Conservation (phyloP, 2,797 vertebrate species). For the Ara ararauna region DNA sequence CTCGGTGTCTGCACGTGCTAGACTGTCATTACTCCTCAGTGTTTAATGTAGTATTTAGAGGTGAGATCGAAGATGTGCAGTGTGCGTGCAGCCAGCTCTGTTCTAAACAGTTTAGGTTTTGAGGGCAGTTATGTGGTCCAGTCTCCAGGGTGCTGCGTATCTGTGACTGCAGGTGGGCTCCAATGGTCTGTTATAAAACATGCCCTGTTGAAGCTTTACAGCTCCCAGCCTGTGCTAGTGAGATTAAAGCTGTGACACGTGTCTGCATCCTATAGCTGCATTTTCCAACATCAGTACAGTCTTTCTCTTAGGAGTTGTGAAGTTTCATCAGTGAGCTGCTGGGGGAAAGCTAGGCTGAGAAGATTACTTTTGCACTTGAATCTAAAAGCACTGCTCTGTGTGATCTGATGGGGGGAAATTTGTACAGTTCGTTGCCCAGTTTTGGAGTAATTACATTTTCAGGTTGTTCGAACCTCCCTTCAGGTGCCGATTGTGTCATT, state of each 20-base stretch:
- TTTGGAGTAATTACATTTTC: neutral
- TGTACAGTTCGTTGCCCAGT: neutral
- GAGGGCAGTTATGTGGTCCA: neutral
- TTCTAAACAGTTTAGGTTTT: neutral
- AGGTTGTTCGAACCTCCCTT: neutral
- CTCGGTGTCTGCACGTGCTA: neutral
- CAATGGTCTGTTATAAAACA: neutral
- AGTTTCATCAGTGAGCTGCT: neutral
- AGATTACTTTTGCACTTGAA: neutral
- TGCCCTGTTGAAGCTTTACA: neutral
- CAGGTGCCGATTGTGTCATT: neutral
- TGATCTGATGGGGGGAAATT: neutral
- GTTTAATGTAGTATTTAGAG: neutral
- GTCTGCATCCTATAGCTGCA: neutral
- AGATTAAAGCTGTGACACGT: fast-evolving
- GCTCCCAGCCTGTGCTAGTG: neutral
- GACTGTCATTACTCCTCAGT: neutral
- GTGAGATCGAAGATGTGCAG: neutral
- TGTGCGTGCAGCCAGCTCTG: neutral
- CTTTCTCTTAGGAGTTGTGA: neutral
- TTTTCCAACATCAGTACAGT: neutral
- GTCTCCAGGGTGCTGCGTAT: neutral
- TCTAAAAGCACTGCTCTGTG: neutral
- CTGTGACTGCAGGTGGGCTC: neutral
- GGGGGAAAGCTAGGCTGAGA: neutral